Base-by-base conservation (phyloP, 1,140 invertebrate species). In the Sminthurides bifidus region DNA sequence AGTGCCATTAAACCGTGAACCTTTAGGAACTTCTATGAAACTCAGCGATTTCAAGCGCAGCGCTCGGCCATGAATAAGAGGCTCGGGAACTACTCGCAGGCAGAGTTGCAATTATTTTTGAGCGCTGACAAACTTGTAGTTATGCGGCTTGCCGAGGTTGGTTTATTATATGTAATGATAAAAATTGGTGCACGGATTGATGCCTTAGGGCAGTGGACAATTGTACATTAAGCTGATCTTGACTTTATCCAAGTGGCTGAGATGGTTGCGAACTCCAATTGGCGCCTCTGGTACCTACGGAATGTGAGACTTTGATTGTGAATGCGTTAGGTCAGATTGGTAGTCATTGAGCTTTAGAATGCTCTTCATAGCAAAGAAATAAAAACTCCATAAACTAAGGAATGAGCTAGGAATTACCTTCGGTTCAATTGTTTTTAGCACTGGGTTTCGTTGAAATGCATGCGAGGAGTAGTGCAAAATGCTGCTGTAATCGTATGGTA, bases 391-490 rank as follows among this genome's bases (percentile, higher is more conserved):
- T n/a, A 10, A 35, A 35, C n/a, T n/a, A n/a, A n/a, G n/a, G n/a
- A n/a, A n/a, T n/a, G n/a, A 35, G 10, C 24, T 8, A 38, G 27
- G n/a, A 8, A 6, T 38, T 26, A 52, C 53, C 21, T 46, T 55
- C 5, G 53, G 29, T 15, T 35, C 40, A 29, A 55, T 55, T 17
- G 53, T 55, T 38, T 45, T 26, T 15, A 45, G 14, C 14, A 29
- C 38, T 19, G 37, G 55, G 41, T 72, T 58, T 55, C 67, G 74
- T 33, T 71, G 68, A 58, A 76, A 76, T 14, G 75, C 72, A n/a
- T 68, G 68, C 29, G 68, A 65, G 2, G 71, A 66, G 56, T 76
- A 76, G 54, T 76, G 75, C 73, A 76, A 59, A 8, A 66, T 56
- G 27, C 61, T 64, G 1, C 45, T 41, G 35, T 62, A 66, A 41